Conservation (phyloP, 2,797 vertebrate species). For the Phoxinus dragarum region DNA sequence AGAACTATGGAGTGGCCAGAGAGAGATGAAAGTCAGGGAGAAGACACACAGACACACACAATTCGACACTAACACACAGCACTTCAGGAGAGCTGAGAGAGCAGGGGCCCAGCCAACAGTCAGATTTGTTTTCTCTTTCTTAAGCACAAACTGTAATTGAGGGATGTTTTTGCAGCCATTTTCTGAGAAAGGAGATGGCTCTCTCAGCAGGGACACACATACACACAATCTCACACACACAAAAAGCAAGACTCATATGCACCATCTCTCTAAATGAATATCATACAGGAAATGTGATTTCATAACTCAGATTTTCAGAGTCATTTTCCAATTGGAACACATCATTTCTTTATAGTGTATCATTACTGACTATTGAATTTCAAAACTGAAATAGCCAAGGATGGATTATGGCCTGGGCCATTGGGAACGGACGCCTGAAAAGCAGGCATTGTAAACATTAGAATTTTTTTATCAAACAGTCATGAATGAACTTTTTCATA, state of each 20-base stretch:
- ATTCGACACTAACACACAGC: slow-evolving; percentile 32
- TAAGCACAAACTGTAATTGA: slow-evolving; percentile 62
- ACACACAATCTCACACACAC: background rate
- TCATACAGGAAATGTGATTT: slow-evolving; percentile 52
- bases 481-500: background rate
- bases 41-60: slow-evolving; percentile 24
- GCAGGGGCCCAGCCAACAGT: slow-evolving; percentile 56
- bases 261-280: slow-evolving; percentile 30
- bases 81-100: slow-evolving; percentile 67
- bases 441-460: background rate
- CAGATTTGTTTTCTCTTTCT: slow-evolving; percentile 62
- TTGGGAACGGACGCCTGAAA: background rate
- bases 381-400: background rate
- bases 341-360: background rate
- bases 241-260: background rate
- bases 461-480: background rate
- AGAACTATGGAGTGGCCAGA: slow-evolving; percentile 70
- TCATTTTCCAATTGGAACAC: background rate
- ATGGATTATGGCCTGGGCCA: background rate
- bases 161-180: slow-evolving; percentile 55
- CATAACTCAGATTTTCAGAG: background rate
- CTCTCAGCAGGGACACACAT: slow-evolving; percentile 44
- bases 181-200: slow-evolving; percentile 30
- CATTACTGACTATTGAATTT: slow-evolving; percentile 4
- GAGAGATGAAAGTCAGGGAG: slow-evolving; percentile 57